Base-by-base conservation (phyloP, 2,888 invertebrate species). In the Lissonota sp. region DNA sequence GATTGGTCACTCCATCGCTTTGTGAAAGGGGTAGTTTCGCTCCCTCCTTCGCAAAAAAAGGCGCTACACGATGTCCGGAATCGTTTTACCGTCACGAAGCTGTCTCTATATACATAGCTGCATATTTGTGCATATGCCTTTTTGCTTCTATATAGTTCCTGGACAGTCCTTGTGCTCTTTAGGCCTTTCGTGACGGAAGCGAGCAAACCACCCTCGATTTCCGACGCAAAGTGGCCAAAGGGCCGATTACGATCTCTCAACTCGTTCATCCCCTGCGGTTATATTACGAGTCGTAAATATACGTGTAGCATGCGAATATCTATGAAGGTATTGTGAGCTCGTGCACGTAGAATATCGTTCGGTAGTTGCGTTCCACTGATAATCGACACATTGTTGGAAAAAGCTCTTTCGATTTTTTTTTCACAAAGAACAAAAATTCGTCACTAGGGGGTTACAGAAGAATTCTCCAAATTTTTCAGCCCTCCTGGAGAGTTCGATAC, bases 201-300 rank as follows among this genome's bases (percentile, higher is more conserved):
- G 87, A 86, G 89, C 87, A 89, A 88, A 88, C 85, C 88, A 87
- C 88, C 90, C 88, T 88, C 89, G 87, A 91, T 91, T 92, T 92
- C 92, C 91, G 92, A 88, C 90, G 85, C 88, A 92, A 92, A 92
- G 91, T 92, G 91, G 89, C 88, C 88, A 84, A 80, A 79, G 63
- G 84, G 73, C 78, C 85, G 91, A 92, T 92, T 90, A 88, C 85
- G 84, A 92, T 92, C 91, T 26, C 26, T 90, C 70, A 78, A 85
- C 79, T 82, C 66, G 83, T 64, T 79, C 79, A 82, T 80, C 83
- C 82, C 60, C 63, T 77, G 53, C 70, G 71, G 14, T 26, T 66
- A 14, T 74, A 53, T 74, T 60, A n/a, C 51, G 39, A 40, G 37
- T 37, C 37, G 44, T 67, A 46, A 44, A 53, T 64, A 40, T 46